Conservation (phyloP, 2,113 vertebrate genomes). For the Urocitellus parryii region DNA sequence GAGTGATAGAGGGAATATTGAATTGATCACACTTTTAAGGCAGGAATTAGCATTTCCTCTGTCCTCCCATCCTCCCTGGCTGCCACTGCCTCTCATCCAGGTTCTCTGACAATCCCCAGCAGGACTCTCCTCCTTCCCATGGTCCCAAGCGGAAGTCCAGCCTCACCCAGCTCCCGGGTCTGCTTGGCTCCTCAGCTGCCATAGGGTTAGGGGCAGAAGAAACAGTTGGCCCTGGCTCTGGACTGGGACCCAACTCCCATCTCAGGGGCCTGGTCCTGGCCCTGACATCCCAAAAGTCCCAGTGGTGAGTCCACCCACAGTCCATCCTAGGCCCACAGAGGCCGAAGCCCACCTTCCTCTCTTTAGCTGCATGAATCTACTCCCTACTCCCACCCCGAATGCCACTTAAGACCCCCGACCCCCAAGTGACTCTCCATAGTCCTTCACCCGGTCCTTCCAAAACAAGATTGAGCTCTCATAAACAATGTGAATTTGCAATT, state of each 20-base stretch:
- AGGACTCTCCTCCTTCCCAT: no score
- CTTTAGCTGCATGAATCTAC: no score
- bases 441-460: not conserved
- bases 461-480: not conserved
- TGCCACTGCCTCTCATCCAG: not conserved
- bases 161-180: no score
- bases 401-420: not conserved
- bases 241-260: not conserved
- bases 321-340: fast-evolving
- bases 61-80: not conserved
- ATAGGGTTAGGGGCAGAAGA: not conserved
- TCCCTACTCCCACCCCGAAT: not conserved
- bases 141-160: not conserved
- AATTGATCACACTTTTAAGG: not conserved
- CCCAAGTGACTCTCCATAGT: not conserved
- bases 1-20: not conserved
- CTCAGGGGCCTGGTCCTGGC: not conserved
- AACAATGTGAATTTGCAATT: not conserved
- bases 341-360: not conserved
- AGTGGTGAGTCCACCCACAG: not conserved
- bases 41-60: not conserved
- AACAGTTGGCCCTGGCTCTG: not conserved
- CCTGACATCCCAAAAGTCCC: not conserved
- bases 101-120: not conserved
- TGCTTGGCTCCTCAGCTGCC: not conserved